Conservation (phyloP, 2,797 vertebrate genomes). For the Typhlichthys eigenmanni region DNA sequence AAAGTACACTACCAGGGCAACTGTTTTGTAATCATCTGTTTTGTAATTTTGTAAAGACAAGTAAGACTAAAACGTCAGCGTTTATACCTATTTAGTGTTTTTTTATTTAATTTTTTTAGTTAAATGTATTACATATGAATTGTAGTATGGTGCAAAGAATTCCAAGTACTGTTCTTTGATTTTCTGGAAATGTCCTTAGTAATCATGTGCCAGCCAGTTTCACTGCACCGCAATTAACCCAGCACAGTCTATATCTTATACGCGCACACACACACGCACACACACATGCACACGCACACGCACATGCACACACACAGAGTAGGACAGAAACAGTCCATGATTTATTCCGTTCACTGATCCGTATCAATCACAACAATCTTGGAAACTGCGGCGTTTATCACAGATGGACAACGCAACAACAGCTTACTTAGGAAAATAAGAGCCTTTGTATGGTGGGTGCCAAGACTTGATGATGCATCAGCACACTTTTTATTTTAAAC, state of each 20-base stretch:
- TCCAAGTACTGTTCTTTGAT: not conserved
- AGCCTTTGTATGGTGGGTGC: conserved; percentile 59
- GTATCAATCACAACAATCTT: not conserved
- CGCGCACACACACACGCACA: not conserved
- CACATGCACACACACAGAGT: not conserved
- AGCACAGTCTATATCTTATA: not conserved
- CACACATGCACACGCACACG: not conserved
- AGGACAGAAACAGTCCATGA: not conserved
- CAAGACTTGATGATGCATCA: conserved; percentile 80
- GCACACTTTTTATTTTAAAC: conserved; percentile 75
- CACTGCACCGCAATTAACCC: no score
- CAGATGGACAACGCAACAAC: conserved; percentile 49
- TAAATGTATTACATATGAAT: not conserved
- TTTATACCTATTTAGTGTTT: not conserved
- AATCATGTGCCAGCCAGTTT: no score
- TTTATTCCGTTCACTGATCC: not conserved
- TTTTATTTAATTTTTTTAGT: not conserved
- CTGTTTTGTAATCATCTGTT: not conserved
- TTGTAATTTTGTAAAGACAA: not conserved
- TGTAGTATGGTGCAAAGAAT: no score
- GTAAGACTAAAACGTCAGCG: not conserved
- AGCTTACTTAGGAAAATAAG: conserved; percentile 70
- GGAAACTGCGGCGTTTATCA: conserved; percentile 8
- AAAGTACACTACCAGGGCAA: not conserved
- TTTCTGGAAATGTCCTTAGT: no score